Evolutionary conservation across 2,797 vertebrate species (phyloP).

Genomic region (Xerus rutilus): DNA sequence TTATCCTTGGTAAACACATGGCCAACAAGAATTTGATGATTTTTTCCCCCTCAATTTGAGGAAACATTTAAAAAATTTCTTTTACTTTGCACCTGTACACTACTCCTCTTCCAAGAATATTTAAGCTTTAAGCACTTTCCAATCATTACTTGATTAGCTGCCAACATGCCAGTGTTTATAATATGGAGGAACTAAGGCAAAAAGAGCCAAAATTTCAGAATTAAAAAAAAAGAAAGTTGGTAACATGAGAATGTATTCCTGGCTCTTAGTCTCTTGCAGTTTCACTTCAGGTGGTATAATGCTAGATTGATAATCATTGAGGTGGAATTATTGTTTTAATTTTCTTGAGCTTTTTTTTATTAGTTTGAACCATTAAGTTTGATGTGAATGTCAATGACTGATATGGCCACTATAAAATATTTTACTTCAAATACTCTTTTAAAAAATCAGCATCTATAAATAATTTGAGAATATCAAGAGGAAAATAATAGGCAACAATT

Average conservation of each 20-base stretch:
- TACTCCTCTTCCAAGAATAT: conserved; percentile 83
- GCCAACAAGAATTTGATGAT: conserved; percentile 61
- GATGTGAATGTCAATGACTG: conserved; percentile 48
- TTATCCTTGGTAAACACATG: conserved; percentile 46
- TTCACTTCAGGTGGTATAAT: conserved; percentile 74
- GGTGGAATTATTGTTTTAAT: conserved; percentile 66
- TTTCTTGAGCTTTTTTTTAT: not conserved
- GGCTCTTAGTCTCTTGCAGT: conserved; percentile 65
- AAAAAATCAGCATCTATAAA: conserved; percentile 32
- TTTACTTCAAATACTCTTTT: conserved; percentile 24
- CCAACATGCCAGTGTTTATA: conserved; percentile 76
- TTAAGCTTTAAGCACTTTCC: conserved; percentile 81
- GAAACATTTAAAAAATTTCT: conserved; percentile 78
- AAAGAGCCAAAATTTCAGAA: conserved; percentile 81
- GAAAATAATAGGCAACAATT: conserved; percentile 3
- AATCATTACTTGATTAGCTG: conserved; percentile 81
- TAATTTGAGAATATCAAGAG: conserved; percentile 50
- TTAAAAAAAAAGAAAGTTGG: conserved; percentile 70
- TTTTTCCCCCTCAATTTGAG: conserved; percentile 63
- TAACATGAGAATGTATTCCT: conserved; percentile 80
- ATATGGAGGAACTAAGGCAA: conserved; percentile 72
- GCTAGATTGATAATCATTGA: conserved; percentile 43
- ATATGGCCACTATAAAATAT: conserved; percentile 53
- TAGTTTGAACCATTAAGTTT: conserved; percentile 40
- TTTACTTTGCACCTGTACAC: conserved; percentile 80